Evolutionary conservation across 2,113 vertebrate species (phyloP), one percentile per base, ranked within the genome.

Genomic region (Tursiops truncatus): DNA sequence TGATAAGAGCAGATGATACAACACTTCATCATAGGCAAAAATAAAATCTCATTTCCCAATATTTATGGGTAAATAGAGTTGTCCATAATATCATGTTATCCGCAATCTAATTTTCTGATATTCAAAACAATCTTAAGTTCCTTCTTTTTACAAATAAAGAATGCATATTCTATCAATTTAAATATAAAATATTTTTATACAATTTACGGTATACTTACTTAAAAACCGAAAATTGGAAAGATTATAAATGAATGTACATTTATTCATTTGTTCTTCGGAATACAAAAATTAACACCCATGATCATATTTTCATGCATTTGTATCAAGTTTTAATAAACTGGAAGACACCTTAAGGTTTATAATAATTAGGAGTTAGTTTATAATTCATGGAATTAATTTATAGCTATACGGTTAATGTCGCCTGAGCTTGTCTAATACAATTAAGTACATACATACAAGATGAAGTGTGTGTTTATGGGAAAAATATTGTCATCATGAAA

Each of bases 401-500:
- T 50, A 85, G 25, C 17, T 95, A 18, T 28, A 60, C 23, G 23
- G 36, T 85, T 85, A 83, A 88, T 33, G 70, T 84, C 3, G 4
- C 47, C 36, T 90, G 93, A 81, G 2, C 5, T 65, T 96, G 20
- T 62, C 33, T 62, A 87, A 86, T 25, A 31, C 8, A 71, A 41
- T 20, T 50, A 38, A 62, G 28, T 58, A 31, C 12, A 74, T 84
- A 14, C 21, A 91, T 31, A 26, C 41, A 81, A 88, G 44, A 85
- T 90, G 3, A 93, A 94, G 44, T 77, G 12, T 44, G 14, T 76
- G 11, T 47, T 96, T 71, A 79, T 25, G n/a, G 17, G 28, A 65
- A 96, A 90, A 25, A 60, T 79, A 50, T 17, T 74, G 6, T 90
- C 76, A 84, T 38, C 15, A 87, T 91, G 60, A 76, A 94, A 92